Percentiles rank a stretch among this genome's conserved stretches.
Evolutionary conservation across 1,140 invertebrate genomes (phyloP).

Genomic region (Drosophila serrata): DNA sequence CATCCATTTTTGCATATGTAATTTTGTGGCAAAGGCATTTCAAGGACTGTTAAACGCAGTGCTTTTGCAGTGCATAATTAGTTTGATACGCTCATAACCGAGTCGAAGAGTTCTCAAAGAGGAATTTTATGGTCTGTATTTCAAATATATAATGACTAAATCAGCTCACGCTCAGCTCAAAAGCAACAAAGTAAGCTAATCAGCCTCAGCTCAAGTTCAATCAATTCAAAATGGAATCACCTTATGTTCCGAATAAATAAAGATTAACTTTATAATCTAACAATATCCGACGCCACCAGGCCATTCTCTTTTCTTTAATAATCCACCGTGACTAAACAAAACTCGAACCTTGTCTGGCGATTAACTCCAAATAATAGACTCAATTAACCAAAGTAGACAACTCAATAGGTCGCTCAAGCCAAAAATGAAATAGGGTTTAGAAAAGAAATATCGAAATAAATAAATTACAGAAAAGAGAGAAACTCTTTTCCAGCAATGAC

Average conservation of each 20-base stretch:
- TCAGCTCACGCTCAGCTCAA: background rate
- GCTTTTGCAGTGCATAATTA: slow-evolving; percentile 37
- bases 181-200: slow-evolving; percentile 10
- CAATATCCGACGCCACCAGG: slow-evolving; percentile 6
- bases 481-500: slow-evolving; percentile 65
- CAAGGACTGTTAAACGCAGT: slow-evolving; percentile 67
- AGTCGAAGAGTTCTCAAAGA: background rate
- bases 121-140: slow-evolving; percentile 4
- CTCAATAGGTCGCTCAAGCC: slow-evolving; percentile 60
- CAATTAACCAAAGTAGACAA: slow-evolving; percentile 80
- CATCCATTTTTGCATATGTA: slow-evolving; percentile 72
- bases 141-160: slow-evolving; percentile 18
- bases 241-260: slow-evolving; percentile 25
- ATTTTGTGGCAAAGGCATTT: slow-evolving; percentile 56
- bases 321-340: slow-evolving; percentile 50
- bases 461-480: slow-evolving; percentile 32
- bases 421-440: background rate
- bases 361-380: slow-evolving; percentile 73
- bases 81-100: slow-evolving; percentile 23
- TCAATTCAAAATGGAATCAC: slow-evolving; percentile 6
- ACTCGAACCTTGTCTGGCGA: slow-evolving; percentile 58
- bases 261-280: slow-evolving; percentile 31
- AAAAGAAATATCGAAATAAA: slow-evolving; percentile 44
- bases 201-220: slow-evolving; percentile 11
- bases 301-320: slow-evolving; percentile 30